phyloP scores from a whole-genome alignment of 2,797 vertebrate species.

The Chaetophractus vellerosus region DNA sequence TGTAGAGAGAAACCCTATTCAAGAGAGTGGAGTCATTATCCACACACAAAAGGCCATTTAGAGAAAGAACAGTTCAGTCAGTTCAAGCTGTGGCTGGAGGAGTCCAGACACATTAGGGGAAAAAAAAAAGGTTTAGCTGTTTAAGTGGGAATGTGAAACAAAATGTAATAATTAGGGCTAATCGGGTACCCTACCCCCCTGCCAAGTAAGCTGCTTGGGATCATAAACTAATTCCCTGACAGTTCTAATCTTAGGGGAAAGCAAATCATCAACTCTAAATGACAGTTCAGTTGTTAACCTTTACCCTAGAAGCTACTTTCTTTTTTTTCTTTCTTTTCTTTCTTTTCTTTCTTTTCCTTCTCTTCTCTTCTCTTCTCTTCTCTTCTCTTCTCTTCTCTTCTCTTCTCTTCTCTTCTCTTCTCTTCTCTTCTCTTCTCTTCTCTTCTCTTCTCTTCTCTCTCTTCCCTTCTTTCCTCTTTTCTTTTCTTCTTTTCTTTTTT shows the following conservation, averaged over 20 bases:
- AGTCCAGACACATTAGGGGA: slow-evolving; percentile 75
- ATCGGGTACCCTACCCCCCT: slow-evolving; percentile 29
- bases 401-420: slow-evolving; percentile 13
- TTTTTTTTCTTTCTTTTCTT: slow-evolving; percentile 30
- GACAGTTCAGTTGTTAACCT: slow-evolving; percentile 79
- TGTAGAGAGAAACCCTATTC: slow-evolving; percentile 72
- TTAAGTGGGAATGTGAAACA: slow-evolving; percentile 81
- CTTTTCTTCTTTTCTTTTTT: slow-evolving; percentile 28
- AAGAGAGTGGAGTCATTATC: slow-evolving; percentile 81
- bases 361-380: too few species aligned
- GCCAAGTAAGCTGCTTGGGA: slow-evolving; percentile 53
- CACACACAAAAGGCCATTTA: slow-evolving; percentile 84
- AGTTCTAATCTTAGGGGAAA: slow-evolving; percentile 70
- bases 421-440: too few species aligned
- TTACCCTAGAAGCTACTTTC: slow-evolving; percentile 58
- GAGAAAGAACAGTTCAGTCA: slow-evolving; percentile 75
- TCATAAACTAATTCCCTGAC: slow-evolving; percentile 74
- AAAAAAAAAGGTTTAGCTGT: slow-evolving; percentile 77
- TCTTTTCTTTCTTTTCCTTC: not conserved
- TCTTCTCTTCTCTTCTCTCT: accelerated
- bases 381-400: not conserved
- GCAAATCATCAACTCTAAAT: slow-evolving; percentile 71
- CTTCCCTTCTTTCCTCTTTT: too few species aligned
- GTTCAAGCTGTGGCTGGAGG: slow-evolving; percentile 78
- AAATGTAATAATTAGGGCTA: slow-evolving; percentile 78